Evolutionary conservation across 2,888 invertebrate species (phyloP), one percentile per base, ranked within the genome.

Genomic region (Cantharis nigra): DNA sequence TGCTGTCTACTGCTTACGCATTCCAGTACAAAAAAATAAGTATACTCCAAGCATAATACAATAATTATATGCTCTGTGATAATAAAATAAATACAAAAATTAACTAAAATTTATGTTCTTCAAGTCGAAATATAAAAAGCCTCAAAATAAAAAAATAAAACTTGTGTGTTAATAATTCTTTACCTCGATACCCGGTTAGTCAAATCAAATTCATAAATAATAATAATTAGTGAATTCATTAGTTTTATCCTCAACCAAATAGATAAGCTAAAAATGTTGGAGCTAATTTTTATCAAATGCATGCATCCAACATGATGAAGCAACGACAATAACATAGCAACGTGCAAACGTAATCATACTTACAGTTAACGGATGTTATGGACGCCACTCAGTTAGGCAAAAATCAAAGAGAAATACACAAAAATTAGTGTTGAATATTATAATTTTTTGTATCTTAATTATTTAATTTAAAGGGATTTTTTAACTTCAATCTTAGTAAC

Each of bases 321-420:
- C 72, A 71, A 65, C 76, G 74, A 77, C 73, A 79, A 74, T 78
- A 79, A 76, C 78, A 79, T 78, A 79, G 75, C 79, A 79, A 80
- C 81, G 80, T 81, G 80, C 80, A 78, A 83, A 83, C 81, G 82
- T 81, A 84, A 84, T 86, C 85, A 88, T 89, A 89, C 89, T 88
- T 88, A 88, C 88, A 88, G 87, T 87, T 87, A 86, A 85, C 84
- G 84, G 86, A 83, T 84, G 87, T 88, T 87, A 88, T 86, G 87
- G 87, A 87, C 88, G 88, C 87, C 89, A 89, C 89, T 89, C 89
- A 87, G 88, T 88, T 87, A 88, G 88, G 89, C 88, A 89, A 88
- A 88, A 89, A 89, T 88, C 89, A 89, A 88, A 89, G 89, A 89
- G 89, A 89, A 89, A 89, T 88, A 89, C 88, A 89, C 86, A 86